Conservation (phyloP, 2,113 vertebrate species). For the Burhinus oedicnemus region DNA sequence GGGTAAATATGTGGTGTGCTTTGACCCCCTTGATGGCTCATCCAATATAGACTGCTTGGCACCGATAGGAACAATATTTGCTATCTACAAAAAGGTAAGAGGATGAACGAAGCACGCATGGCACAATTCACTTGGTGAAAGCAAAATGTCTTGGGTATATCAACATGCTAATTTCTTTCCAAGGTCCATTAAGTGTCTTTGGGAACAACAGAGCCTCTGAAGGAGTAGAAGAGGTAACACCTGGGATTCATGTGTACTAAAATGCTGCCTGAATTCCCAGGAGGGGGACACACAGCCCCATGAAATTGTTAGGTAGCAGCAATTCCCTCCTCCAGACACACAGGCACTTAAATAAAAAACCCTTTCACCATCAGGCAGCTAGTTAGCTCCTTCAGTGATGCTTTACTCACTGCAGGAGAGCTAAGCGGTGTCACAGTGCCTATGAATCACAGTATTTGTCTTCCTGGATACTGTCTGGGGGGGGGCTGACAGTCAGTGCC, state of each 20-base stretch:
- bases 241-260: accelerated
- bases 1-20: slow-evolving; percentile 97
- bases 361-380: background rate
- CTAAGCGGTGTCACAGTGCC: accelerated
- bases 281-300: background rate
- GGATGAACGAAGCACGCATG: background rate
- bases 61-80: slow-evolving; percentile 95
- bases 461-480: accelerated
- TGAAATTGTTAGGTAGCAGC: background rate
- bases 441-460: accelerated
- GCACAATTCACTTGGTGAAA: background rate
- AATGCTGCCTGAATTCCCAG: background rate
- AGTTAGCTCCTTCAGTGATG: background rate
- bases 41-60: slow-evolving; percentile 98
- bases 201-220: background rate
- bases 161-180: background rate
- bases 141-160: background rate
- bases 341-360: background rate
- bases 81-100: slow-evolving; percentile 93
- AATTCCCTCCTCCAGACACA: background rate
- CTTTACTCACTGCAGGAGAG: accelerated
- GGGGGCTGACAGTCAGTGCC: background rate
- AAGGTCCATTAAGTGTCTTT: background rate
- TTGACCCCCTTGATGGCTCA: slow-evolving; percentile 96
- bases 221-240: background rate